A percentile compares a stretch with the other conserved stretches of the same genome.
These are phyloP conservation scores for Vulpes lagopus DNA, from an alignment of 2,113 vertebrate genomes.

Conservation along the genomic window DNA sequence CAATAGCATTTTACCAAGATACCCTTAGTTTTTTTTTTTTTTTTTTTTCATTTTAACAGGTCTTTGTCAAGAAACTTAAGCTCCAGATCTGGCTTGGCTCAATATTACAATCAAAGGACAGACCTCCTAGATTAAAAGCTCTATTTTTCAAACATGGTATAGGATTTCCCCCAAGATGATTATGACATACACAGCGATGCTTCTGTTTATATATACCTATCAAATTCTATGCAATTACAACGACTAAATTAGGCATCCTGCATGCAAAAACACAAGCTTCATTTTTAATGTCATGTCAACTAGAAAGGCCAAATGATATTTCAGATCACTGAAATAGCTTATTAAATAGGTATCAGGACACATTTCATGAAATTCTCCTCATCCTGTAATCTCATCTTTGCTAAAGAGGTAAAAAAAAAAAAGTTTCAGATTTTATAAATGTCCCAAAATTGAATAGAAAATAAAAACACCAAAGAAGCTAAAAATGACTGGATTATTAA, in stretches of 20 bases:
- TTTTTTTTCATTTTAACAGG: constrained; percentile 33
- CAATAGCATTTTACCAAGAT: constrained; percentile 11
- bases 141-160: constrained; percentile 23
- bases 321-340: constrained; percentile 28
- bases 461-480: not conserved
- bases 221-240: constrained; percentile 32
- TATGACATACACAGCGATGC: not conserved
- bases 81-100: not conserved
- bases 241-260: constrained; percentile 51
- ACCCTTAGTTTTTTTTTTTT: not conserved
- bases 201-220: constrained; percentile 45
- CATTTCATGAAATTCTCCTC: not conserved
- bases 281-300: constrained; percentile 55
- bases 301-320: constrained; percentile 54
- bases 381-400: not conserved
- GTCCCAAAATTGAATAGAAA: not conserved
- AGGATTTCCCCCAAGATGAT: not conserved
- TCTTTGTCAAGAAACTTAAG: constrained; percentile 55
- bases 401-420: not conserved
- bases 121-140: constrained; percentile 17
- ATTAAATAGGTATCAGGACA: not conserved
- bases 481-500: not conserved
- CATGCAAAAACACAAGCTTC: constrained; percentile 41
- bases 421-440: not conserved
- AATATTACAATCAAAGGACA: constrained; percentile 29